A percentile compares a stretch with the other conserved stretches of the same genome.
These are phyloP conservation scores for Aphyosemion australe DNA, from an alignment of 2,113 vertebrate species.

Conservation along the genomic window DNA sequence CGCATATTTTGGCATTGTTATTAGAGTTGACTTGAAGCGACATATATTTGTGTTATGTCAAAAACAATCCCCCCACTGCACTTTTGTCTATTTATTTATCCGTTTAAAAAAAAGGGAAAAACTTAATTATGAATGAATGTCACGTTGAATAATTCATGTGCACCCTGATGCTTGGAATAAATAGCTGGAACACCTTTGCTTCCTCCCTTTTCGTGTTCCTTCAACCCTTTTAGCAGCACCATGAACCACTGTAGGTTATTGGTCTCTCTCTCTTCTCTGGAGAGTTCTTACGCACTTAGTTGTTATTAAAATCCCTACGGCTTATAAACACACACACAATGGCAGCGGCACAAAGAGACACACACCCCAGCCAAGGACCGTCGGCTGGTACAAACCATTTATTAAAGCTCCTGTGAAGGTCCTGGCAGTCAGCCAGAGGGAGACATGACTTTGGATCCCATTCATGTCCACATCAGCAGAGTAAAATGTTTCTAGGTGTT, in stretches of 20 bases:
- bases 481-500: conserved; percentile 80
- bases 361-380: conserved; percentile 61
- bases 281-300: conserved; percentile 70
- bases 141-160: conserved; percentile 78
- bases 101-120: conserved; percentile 66
- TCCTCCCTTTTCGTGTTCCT: conserved; percentile 67
- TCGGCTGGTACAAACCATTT: conserved; percentile 76
- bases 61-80: conserved; percentile 44
- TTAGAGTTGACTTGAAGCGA: conserved; percentile 52
- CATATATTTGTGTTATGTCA: conserved; percentile 52
- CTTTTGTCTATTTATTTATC: conserved; percentile 77
- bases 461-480: conserved; percentile 78
- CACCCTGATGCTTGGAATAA: conserved; percentile 63
- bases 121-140: conserved; percentile 76
- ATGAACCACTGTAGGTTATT: conserved; percentile 70
- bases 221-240: conserved; percentile 69
- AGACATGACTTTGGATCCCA: conserved; percentile 80
- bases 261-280: conserved; percentile 65
- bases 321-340: conserved; percentile 69
- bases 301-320: conserved; percentile 75
- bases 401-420: conserved; percentile 78
- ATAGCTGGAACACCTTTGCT: conserved; percentile 65
- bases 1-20: conserved; percentile 45
- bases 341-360: conserved; percentile 26
- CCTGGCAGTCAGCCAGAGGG: conserved; percentile 77